Percentiles rank a stretch among this genome's conserved stretches.
Evolutionary conservation across 1,140 invertebrate genomes (phyloP).

Genomic region (Apolygus lucorum): DNA sequence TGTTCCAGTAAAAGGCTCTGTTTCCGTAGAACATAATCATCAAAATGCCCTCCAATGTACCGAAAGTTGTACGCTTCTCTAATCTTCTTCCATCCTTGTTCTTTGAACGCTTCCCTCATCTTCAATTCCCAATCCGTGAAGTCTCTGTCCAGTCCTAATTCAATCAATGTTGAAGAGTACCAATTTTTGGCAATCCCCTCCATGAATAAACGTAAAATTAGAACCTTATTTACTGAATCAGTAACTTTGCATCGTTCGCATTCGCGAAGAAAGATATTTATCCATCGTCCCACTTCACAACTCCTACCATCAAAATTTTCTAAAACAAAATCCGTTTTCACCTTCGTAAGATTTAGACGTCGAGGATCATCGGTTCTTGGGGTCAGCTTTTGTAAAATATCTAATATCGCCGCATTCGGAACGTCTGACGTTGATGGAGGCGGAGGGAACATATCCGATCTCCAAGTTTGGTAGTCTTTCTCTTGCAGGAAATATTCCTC

Average conservation of each 20-base stretch:
- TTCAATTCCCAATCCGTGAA: background rate
- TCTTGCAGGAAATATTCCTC: background rate
- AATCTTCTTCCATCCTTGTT: conserved; percentile 12
- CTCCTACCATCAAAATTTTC: background rate
- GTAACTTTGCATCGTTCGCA: background rate
- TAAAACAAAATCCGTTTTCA: background rate
- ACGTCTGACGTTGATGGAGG: too few relatives aligned
- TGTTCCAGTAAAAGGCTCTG: conserved; percentile 35
- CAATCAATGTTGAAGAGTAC: background rate
- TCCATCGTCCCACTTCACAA: background rate
- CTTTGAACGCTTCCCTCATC: conserved; percentile 2
- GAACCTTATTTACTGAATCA: background rate
- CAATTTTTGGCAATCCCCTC: background rate
- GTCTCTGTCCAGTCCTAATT: background rate
- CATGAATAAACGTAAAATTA: conserved; percentile 5
- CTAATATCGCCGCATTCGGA: too few relatives aligned
- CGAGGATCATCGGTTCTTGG: too few relatives aligned
- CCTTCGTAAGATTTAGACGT: background rate
- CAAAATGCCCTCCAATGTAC: conserved; percentile 34
- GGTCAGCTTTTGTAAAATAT: too few relatives aligned
- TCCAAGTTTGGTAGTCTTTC: too few relatives aligned
- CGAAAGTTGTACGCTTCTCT: conserved; percentile 36
- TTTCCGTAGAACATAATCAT: conserved; percentile 38
- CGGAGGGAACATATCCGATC: too few relatives aligned
- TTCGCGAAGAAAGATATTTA: background rate